Evolutionary conservation across 2,113 vertebrate genomes (phyloP), one percentile per base, ranked within the genome.

Genomic region (Cephalopholis sonnerati): DNA sequence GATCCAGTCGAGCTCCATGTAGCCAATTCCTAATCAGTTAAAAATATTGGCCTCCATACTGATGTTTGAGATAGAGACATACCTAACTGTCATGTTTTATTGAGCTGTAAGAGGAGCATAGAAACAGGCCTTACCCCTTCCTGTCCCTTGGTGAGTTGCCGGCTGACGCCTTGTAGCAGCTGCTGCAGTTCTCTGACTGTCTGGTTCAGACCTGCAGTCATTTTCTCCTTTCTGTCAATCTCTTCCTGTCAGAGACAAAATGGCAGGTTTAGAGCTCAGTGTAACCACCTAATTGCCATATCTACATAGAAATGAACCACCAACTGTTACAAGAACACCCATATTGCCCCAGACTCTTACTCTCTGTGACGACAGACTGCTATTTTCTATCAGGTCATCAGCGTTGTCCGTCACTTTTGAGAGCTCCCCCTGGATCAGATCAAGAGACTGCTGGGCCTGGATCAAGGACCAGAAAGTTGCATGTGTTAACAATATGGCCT

Each of bases 361-460:
- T 83, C 12, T 93, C 90, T 97, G 97, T 82, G 96, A 94, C 55
- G 96, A 96, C 89, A 96, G 91, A 24, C 94, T 97, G 88, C 96
- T 98, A 79, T 99, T 98, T 74, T 98, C 97, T 67, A 98, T 97
- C 92, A 98, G 95, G 36, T 81, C 92, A 24, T 95, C 96, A 44
- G 90, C 88, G 32, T 97, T 96, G 84, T 95, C 96, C 1, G 94
- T 87, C 85, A 95, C 96, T 91, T 97, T 98, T 10, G 96, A 94
- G 73, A 99, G 96, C 94, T 98, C 97, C 67, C 94, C 96, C 91
- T 98, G 97, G 51, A 99, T 98, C 87, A 96, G 94, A 84, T 98
- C 97, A 90, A 99, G 90, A 77, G 97, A 98, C 91, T 97, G 96
- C 91, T 99, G 97, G 61, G 97, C 98, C 98, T 99, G 84, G 1